Conservation (phyloP, 2,797 vertebrate species). For the Megaceryle alcyon region DNA sequence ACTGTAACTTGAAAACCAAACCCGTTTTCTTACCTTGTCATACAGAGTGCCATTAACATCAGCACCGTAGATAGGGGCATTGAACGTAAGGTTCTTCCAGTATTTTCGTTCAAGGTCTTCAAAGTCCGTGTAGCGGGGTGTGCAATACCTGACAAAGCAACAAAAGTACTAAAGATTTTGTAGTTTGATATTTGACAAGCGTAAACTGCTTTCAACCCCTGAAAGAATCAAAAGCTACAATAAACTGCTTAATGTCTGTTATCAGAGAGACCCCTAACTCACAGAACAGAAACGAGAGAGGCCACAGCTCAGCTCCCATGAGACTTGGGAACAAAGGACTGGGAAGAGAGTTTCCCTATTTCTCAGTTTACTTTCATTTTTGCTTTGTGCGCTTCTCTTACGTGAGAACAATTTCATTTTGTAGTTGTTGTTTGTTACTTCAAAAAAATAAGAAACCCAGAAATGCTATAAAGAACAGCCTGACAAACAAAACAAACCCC, state of each 20-base stretch:
- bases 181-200: neutral
- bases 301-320: neutral
- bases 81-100: conserved; percentile 98
- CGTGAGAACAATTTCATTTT: neutral
- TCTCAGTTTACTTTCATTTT: conserved; percentile 43
- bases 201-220: neutral
- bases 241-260: neutral
- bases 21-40: conserved; percentile 82
- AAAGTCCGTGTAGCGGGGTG: conserved; percentile 89
- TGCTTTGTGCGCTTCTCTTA: neutral
- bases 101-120: conserved; percentile 97
- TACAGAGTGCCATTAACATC: conserved; percentile 95
- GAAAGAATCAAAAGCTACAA: neutral
- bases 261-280: neutral
- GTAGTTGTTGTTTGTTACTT: neutral
- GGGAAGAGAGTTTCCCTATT: neutral
- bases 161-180: neutral
- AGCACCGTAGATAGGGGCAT: conserved; percentile 93
- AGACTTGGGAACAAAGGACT: neutral
- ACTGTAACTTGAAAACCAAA: neutral
- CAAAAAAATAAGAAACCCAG: neutral
- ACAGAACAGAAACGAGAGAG: neutral
- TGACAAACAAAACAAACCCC: rapidly evolving
- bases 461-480: neutral
- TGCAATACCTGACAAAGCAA: conserved; percentile 85